phyloP scores from a whole-genome alignment of 2,797 vertebrate genomes.

The Agapornis canus region DNA sequence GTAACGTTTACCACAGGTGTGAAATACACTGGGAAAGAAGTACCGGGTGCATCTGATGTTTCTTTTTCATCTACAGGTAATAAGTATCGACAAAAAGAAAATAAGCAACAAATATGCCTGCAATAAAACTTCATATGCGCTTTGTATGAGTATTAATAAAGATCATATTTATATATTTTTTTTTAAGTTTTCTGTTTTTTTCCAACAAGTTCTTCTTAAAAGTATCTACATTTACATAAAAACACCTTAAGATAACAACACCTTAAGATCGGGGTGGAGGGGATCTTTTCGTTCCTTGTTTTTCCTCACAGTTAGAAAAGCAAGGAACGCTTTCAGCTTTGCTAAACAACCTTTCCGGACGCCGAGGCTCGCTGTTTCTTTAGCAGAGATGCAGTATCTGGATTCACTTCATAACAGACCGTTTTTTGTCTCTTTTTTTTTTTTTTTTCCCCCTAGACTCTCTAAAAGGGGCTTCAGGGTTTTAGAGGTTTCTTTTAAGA shows the following conservation, averaged over 20 bases:
- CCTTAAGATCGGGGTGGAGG: neutral
- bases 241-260: slow-evolving; percentile 65
- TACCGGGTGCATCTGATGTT: slow-evolving; percentile 71
- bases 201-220: slow-evolving; percentile 64
- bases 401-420: slow-evolving; percentile 18
- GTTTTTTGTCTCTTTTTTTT: neutral
- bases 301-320: slow-evolving; percentile 48
- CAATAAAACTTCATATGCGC: slow-evolving; percentile 73
- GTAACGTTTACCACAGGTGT: slow-evolving; percentile 75
- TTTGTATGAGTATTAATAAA: slow-evolving; percentile 70
- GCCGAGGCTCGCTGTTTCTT: slow-evolving; percentile 27
- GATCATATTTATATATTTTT: slow-evolving; percentile 54
- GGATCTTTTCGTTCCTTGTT: slow-evolving; percentile 28
- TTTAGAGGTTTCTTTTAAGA: neutral
- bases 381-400: slow-evolving; percentile 60
- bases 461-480: neutral
- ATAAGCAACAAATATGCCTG: slow-evolving; percentile 73
- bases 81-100: slow-evolving; percentile 70
- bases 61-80: slow-evolving; percentile 71
- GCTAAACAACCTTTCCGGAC: slow-evolving; percentile 51
- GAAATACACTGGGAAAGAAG: slow-evolving; percentile 75
- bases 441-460: neutral
- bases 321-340: slow-evolving; percentile 55
- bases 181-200: neutral
- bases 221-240: slow-evolving; percentile 68